Evolutionary conservation across 2,888 invertebrate genomes (phyloP), one percentile per base, ranked within the genome.

Genomic region (Blastobasis lacticolella): DNA sequence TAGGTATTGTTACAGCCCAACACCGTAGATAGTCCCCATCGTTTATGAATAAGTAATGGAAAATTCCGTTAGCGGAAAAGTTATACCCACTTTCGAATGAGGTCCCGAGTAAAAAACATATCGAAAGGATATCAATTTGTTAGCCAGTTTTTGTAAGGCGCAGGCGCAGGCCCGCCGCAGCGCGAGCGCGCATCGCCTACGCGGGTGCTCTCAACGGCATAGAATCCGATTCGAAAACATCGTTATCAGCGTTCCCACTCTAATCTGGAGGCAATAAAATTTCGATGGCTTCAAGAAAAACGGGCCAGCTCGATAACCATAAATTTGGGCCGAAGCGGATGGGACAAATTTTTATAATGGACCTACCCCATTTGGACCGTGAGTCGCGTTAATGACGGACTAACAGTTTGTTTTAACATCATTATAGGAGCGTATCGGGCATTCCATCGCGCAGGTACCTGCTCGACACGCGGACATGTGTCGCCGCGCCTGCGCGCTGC

Each of bases 321-420:
- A 88, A 88, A 87, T 88, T 86, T 75, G 74, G 73, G 71, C 74
- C 81, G 83, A 80, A 86, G 81, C 83, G 88, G 87, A 87, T 84
- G 87, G 83, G 88, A 88, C 88, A 88, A 88, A 88, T 88, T 87
- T 88, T 86, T 87, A 86, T 86, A 87, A 88, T 88, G 86, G 84
- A 72, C 73, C 80, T 80, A 77, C 78, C 80, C 84, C 83, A 86
- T 85, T 85, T 83, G 79, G 78, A 67, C 64, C 70, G 72, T 69
- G 78, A 76, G 81, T 79, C 73, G 81, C 82, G 82, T 82, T 88
- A 87, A 86, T 87, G 87, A 85, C 81, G 82, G 80, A 67, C 81
- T 86, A 87, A 85, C 84, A 86, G 86, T 87, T 87, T 88, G 87
- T 87, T 86, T 87, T 82, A 87, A 86, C 88, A 86, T 88, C 87